These are phyloP conservation scores for Dichetophora obliterata DNA, from an alignment of 2,888 invertebrate species.

Conservation along the genomic window DNA sequence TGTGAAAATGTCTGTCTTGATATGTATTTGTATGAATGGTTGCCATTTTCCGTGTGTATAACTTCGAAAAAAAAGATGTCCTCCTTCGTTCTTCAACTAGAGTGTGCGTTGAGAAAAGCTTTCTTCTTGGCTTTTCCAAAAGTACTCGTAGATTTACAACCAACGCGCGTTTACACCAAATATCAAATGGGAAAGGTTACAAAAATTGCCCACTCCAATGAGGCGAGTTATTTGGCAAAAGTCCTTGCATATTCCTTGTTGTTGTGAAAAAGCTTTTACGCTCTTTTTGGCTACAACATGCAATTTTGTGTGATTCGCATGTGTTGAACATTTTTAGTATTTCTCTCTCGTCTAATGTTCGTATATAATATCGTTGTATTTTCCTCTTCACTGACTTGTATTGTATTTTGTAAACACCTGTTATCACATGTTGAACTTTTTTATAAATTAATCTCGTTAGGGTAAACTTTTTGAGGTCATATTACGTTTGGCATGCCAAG, in stretches of 20 bases:
- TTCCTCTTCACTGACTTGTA: not conserved
- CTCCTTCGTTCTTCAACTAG: not conserved
- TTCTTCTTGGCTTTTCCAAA: conserved; percentile 1
- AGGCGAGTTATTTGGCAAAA: not conserved
- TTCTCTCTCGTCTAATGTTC: conserved; percentile 17
- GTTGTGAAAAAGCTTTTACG: conserved; percentile 28
- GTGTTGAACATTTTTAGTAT: conserved; percentile 25
- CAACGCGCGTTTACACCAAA: not conserved
- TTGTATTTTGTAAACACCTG: conserved; percentile 55
- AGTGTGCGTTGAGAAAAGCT: not conserved
- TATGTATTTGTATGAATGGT: conserved; percentile 56
- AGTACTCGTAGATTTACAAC: not conserved
- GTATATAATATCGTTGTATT: not conserved
- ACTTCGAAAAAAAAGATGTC: conserved; percentile 50
- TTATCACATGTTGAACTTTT: conserved; percentile 56
- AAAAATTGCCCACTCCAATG: not conserved
- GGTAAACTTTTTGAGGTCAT: not conserved
- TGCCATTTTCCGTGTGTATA: conserved; percentile 65
- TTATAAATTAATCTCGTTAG: conserved; percentile 39
- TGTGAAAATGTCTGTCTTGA: conserved; percentile 16
- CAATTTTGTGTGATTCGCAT: conserved; percentile 2
- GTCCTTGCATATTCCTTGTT: conserved; percentile 22
- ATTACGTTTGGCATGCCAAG: not conserved
- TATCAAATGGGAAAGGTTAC: not conserved
- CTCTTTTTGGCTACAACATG: not conserved